These are phyloP conservation scores for Drosophila setosimentum DNA, from an alignment of 2,888 invertebrate species.

Conservation along the genomic window DNA sequence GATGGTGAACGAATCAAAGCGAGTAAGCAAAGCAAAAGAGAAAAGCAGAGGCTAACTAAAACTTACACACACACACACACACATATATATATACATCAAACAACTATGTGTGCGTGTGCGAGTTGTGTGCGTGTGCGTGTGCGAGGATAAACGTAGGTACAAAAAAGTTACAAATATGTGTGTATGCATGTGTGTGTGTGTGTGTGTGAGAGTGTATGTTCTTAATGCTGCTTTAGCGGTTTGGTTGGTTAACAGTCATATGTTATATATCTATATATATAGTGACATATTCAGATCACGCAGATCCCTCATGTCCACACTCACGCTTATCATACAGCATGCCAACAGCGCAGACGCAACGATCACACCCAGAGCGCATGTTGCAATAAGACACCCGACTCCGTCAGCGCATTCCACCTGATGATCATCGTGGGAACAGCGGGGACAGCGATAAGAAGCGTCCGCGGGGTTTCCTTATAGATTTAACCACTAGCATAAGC, in stretches of 20 bases:
- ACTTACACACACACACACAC: not conserved
- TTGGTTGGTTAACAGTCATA: not conserved
- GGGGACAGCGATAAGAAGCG: too few species aligned
- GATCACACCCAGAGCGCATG: too few species aligned
- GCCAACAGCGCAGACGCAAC: too few species aligned
- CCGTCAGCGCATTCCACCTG: too few species aligned
- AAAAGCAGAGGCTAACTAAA: not conserved
- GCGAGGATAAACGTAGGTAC: not conserved
- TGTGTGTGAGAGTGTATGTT: not conserved
- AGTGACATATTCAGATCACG: too few species aligned
- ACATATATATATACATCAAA: not conserved
- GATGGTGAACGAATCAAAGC: constrained; percentile 4
- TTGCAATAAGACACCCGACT: too few species aligned
- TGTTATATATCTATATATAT: not conserved
- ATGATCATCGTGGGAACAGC: too few species aligned
- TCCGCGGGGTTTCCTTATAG: too few species aligned
- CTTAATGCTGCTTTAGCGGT: not conserved
- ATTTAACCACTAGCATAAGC: too few species aligned
- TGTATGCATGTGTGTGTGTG: not conserved
- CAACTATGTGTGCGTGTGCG: not conserved
- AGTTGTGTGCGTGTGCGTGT: not conserved
- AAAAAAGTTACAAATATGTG: not conserved
- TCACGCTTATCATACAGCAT: too few species aligned
- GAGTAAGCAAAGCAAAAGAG: not conserved
- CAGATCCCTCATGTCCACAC: too few species aligned